Evolutionary conservation across 1,140 invertebrate genomes (phyloP).

Genomic region (Babylonia areolata): DNA sequence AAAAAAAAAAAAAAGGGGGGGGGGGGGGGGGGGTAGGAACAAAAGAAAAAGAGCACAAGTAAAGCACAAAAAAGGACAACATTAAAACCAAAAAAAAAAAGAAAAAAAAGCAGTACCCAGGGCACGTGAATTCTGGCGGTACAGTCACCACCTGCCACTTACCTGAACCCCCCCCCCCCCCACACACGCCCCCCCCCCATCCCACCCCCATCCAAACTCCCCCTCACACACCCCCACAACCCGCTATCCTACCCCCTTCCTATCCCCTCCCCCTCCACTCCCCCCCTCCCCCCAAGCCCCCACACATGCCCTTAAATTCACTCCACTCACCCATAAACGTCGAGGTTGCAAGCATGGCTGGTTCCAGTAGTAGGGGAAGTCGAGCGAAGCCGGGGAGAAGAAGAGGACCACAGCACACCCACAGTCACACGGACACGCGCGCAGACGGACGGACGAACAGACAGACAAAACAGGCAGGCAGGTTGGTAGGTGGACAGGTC

Average conservation of each 20-base stretch:
- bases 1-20: background rate
- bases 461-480: conserved; percentile 5
- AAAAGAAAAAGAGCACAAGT: background rate
- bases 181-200: too few species aligned
- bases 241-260: too few species aligned
- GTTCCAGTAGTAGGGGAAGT: background rate
- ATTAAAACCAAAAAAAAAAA: background rate
- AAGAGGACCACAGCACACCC: background rate
- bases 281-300: too few species aligned
- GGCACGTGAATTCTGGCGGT: too few species aligned
- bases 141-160: too few species aligned
- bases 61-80: background rate
- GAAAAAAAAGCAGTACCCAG: background rate
- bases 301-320: background rate
- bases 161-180: too few species aligned
- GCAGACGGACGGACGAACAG: background rate
- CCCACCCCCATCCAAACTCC: too few species aligned
- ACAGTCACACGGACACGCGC: background rate
- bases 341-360: conserved; percentile 19
- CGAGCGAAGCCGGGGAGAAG: background rate
- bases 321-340: conserved; percentile 21
- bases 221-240: too few species aligned
- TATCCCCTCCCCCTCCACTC: too few species aligned
- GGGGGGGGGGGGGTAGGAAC: too few species aligned
- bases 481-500: background rate